Percentiles rank a stretch among this genome's conserved stretches.
Conservation (phyloP, 2,888 invertebrate species). For the Apamea monoglypha region DNA sequence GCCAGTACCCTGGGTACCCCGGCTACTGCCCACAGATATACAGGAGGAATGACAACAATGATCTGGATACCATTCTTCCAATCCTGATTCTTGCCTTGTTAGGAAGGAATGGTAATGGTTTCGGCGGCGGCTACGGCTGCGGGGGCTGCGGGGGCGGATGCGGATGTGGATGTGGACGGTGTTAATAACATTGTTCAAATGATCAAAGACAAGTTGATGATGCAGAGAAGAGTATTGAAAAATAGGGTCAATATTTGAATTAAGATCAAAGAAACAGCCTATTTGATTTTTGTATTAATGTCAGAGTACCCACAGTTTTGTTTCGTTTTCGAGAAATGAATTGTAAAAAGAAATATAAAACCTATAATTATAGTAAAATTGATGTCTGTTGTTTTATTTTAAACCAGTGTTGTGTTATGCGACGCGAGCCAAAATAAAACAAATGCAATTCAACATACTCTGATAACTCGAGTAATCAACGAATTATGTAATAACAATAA, state of each 20-base stretch:
- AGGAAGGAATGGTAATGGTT: slow-evolving; percentile 60
- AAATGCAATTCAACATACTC: slow-evolving; percentile 15
- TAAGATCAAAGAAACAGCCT: background rate
- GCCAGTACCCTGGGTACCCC: slow-evolving; percentile 66
- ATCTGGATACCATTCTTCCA: slow-evolving; percentile 73
- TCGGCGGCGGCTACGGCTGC: slow-evolving; percentile 60
- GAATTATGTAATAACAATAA: slow-evolving; percentile 27
- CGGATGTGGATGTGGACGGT: slow-evolving; percentile 51
- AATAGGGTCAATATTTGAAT: background rate
- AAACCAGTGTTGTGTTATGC: background rate
- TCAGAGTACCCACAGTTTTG: background rate
- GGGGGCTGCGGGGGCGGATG: slow-evolving; percentile 46
- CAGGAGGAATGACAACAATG: slow-evolving; percentile 61
- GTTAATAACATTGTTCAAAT: slow-evolving; percentile 19
- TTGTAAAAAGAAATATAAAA: slow-evolving; percentile 11
- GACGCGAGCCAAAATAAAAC: slow-evolving; percentile 12
- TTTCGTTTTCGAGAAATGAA: slow-evolving; percentile 10
- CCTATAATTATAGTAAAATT: slow-evolving; percentile 3
- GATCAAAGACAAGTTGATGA: slow-evolving; percentile 11
- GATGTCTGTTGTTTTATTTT: slow-evolving; percentile 36
- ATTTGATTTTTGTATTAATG: background rate
- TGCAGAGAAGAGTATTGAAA: too few species aligned
- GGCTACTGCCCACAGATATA: slow-evolving; percentile 60
- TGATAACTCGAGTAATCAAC: slow-evolving; percentile 34
- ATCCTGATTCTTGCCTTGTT: slow-evolving; percentile 71